These are phyloP conservation scores for Bombus impatiens DNA, from an alignment of 1,140 invertebrate species.

Conservation along the genomic window DNA sequence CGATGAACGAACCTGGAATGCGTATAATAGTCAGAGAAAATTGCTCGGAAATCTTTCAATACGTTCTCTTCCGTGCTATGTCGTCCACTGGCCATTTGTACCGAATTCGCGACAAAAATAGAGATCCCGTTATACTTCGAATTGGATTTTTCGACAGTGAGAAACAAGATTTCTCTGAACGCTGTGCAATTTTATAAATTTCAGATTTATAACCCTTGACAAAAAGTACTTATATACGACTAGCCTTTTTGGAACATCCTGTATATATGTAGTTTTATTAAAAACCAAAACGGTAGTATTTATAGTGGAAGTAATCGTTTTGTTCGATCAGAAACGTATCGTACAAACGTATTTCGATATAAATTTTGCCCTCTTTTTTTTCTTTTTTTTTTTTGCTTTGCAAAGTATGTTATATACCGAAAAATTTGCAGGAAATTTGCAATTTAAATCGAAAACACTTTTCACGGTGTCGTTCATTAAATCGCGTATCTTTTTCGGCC, in stretches of 20 bases:
- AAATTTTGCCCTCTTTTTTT: too few species aligned
- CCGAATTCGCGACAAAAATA: background rate
- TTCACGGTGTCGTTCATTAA: background rate
- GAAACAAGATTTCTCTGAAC: too few species aligned
- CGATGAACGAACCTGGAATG: slow-evolving; percentile 4
- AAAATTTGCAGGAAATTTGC: background rate
- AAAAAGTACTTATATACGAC: too few species aligned
- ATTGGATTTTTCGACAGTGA: background rate
- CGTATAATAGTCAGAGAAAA: background rate
- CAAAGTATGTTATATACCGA: background rate
- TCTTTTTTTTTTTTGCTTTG: background rate
- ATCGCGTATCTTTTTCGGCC: background rate
- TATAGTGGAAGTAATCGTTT: too few species aligned
- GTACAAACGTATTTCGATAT: too few species aligned
- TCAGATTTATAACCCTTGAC: background rate
- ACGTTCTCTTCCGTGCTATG: background rate
- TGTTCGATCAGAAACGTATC: too few species aligned
- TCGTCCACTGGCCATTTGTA: background rate
- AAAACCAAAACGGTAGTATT: too few species aligned
- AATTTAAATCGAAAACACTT: slow-evolving; percentile 18
- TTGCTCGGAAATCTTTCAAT: background rate
- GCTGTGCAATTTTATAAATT: too few species aligned
- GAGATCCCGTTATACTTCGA: background rate
- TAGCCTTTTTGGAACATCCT: too few species aligned
- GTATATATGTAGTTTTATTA: too few species aligned